phyloP scores from a whole-genome alignment of 2,888 invertebrate genomes.

The Drosophila tripunctata region DNA sequence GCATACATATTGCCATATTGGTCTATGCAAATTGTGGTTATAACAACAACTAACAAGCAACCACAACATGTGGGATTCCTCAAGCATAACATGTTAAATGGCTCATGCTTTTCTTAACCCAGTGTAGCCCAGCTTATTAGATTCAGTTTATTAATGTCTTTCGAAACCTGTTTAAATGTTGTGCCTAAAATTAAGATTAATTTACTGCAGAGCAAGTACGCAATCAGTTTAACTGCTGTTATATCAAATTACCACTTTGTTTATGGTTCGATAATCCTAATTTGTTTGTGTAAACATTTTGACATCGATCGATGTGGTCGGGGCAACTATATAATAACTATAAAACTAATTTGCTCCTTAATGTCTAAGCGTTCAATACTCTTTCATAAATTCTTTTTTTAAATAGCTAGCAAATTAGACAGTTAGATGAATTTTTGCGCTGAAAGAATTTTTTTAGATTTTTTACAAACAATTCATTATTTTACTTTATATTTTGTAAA shows the following conservation, averaged over 20 bases:
- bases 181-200: not conserved
- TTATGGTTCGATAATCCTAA: not conserved
- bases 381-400: no score
- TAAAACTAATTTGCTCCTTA: not conserved
- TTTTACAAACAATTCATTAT: no score
- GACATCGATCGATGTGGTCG: not conserved
- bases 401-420: no score
- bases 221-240: not conserved
- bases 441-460: no score
- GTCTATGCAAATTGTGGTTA: conserved; percentile 8
- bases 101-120: not conserved
- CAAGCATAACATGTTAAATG: conserved; percentile 2
- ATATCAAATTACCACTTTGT: conserved; percentile 5
- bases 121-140: not conserved
- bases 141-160: not conserved
- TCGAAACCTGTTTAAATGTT: not conserved
- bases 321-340: not conserved
- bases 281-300: not conserved
- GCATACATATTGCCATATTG: not conserved
- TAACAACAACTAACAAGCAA: conserved; percentile 4
- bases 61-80: not conserved
- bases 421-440: no score
- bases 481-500: no score
- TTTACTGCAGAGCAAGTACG: not conserved
- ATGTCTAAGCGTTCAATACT: no score